These are phyloP conservation scores for Nomia melanderi DNA, from an alignment of 1,140 invertebrate species.

Conservation along the genomic window DNA sequence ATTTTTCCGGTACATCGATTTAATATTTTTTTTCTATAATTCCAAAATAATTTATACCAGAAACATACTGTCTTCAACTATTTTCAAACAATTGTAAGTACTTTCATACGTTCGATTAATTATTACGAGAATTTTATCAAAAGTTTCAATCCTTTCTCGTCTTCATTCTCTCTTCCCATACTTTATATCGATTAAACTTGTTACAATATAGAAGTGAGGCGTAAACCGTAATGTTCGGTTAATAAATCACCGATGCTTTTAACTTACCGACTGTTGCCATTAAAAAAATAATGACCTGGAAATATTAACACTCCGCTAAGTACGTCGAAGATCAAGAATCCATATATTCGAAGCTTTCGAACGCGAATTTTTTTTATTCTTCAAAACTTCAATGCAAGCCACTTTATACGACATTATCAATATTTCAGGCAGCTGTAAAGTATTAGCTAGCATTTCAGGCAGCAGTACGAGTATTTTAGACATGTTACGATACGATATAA, in stretches of 20 bases:
- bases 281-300: slow-evolving; percentile 35
- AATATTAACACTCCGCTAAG: slow-evolving; percentile 36
- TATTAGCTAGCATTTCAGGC: too few species aligned
- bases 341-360: slow-evolving; percentile 2
- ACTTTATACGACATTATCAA: slow-evolving; percentile 29
- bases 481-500: neutral
- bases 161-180: neutral
- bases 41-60: too few species aligned
- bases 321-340: neutral
- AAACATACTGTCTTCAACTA: too few species aligned
- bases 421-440: too few species aligned
- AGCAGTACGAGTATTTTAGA: too few species aligned
- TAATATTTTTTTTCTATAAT: too few species aligned
- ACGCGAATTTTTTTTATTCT: slow-evolving; percentile 10
- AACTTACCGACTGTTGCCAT: neutral
- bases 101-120: too few species aligned
- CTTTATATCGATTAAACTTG: neutral
- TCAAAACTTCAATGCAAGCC: slow-evolving; percentile 25
- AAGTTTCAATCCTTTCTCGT: too few species aligned
- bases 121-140: too few species aligned
- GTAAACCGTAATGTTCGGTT: neutral
- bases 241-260: slow-evolving; percentile 33
- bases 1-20: too few species aligned
- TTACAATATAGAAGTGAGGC: slow-evolving; percentile 18
- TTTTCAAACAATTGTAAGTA: too few species aligned